phyloP scores from a whole-genome alignment of 2,888 invertebrate species.

The Miltochrista miniata region DNA sequence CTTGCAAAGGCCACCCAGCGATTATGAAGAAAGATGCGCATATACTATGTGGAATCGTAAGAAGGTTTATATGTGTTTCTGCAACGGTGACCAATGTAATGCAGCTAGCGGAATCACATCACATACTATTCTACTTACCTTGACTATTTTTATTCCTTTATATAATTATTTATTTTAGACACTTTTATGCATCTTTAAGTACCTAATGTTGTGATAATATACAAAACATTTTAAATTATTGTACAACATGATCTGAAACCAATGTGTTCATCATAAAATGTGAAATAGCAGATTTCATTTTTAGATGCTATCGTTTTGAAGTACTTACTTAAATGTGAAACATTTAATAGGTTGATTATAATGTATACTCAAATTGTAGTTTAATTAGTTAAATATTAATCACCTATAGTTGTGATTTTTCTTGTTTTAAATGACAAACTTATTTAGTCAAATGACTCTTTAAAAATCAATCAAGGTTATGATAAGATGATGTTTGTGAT shows the following conservation, averaged over 20 bases:
- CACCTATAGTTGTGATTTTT: neutral
- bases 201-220: neutral
- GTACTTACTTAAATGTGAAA: neutral
- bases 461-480: neutral
- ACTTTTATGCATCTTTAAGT: neutral
- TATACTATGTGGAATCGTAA: constrained; percentile 92
- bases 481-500: too few relatives aligned
- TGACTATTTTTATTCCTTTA: constrained; percentile 42
- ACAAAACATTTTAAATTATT: neutral
- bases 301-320: neutral
- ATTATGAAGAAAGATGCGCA: constrained; percentile 94
- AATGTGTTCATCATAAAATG: neutral
- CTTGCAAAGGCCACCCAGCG: constrained; percentile 93
- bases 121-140: constrained; percentile 39
- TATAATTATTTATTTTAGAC: constrained; percentile 37
- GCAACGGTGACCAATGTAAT: constrained; percentile 95
- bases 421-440: neutral
- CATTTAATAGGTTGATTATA: too few relatives aligned
- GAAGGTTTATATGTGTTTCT: constrained; percentile 95
- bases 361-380: neutral
- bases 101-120: constrained; percentile 45
- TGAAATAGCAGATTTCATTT: neutral
- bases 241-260: neutral
- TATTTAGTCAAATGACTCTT: neutral
- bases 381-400: neutral